phyloP scores from a whole-genome alignment of 2,797 vertebrate genomes.

The Gymnoscopelus microlampas region DNA sequence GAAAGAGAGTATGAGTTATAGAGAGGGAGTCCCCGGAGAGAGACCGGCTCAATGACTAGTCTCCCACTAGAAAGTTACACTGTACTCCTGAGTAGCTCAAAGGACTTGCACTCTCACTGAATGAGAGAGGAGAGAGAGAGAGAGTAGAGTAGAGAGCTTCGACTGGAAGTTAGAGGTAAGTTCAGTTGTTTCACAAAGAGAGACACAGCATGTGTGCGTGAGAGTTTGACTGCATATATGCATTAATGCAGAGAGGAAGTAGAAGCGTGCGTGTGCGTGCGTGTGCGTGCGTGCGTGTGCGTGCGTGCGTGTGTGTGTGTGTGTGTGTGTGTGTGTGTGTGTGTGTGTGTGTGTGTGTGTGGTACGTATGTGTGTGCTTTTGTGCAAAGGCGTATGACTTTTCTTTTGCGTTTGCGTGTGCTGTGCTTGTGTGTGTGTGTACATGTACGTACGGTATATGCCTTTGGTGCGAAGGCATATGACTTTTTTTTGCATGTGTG shows the following conservation, averaged over 20 bases:
- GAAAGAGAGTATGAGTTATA: conserved; percentile 79
- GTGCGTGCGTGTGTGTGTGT: conserved; percentile 36
- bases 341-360: neutral
- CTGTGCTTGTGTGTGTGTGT: conserved; percentile 28
- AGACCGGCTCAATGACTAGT: conserved; percentile 63
- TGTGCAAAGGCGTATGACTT: neutral
- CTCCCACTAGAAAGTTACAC: conserved; percentile 72
- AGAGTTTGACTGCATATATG: neutral
- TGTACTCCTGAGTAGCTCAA: conserved; percentile 69
- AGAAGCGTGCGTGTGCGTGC: neutral
- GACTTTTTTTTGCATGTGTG: too few species aligned
- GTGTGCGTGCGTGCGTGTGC: conserved; percentile 24
- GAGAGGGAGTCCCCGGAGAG: conserved; percentile 67
- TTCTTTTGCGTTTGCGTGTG: conserved; percentile 25
- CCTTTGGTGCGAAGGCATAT: too few species aligned
- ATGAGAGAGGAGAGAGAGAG: conserved; percentile 61
- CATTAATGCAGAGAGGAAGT: conserved; percentile 11
- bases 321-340: conserved; percentile 28
- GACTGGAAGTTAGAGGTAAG: conserved; percentile 72
- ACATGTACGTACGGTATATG: conserved; percentile 17
- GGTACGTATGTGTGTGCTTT: too few species aligned
- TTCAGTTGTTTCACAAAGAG: conserved; percentile 57
- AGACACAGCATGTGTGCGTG: conserved; percentile 21
- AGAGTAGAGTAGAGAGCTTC: conserved; percentile 53
- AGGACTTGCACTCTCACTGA: conserved; percentile 61